Percentiles rank a stretch among this genome's conserved stretches.
Conservation (phyloP, 2,113 vertebrate genomes). For the Oncorhynchus gorbuscha region DNA sequence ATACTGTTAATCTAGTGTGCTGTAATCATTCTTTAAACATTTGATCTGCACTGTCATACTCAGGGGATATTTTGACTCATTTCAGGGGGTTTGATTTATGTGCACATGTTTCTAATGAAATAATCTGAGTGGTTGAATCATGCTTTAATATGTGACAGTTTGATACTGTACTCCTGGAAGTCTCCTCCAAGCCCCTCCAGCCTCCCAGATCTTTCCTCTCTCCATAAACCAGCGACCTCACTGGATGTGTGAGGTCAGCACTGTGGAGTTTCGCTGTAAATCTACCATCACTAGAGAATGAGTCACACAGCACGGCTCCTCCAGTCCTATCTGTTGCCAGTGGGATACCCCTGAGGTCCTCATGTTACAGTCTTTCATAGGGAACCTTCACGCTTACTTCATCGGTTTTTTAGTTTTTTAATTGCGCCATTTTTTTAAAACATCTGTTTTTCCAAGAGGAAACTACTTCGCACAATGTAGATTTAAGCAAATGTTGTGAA, state of each 20-base stretch:
- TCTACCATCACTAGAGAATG: slow-evolving; percentile 7
- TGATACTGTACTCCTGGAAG: slow-evolving; percentile 12
- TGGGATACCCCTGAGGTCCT: neutral
- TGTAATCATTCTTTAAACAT: neutral
- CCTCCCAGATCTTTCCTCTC: slow-evolving; percentile 18
- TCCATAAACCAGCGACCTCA: slow-evolving; percentile 5
- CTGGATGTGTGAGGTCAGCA: slow-evolving; percentile 5
- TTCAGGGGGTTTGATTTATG: slow-evolving; percentile 28
- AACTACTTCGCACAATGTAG: neutral
- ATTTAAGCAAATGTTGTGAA: neutral
- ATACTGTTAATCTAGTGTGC: neutral
- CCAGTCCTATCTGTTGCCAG: neutral
- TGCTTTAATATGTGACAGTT: slow-evolving; percentile 1
- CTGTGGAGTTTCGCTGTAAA: slow-evolving; percentile 23
- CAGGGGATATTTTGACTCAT: slow-evolving; percentile 12
- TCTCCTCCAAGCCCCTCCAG: slow-evolving; percentile 4
- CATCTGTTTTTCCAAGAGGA: neutral
- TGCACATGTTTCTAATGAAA: no score
- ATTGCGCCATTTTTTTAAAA: neutral
- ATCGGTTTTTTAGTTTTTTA: neutral
- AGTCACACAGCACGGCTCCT: slow-evolving; percentile 2
- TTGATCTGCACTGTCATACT: slow-evolving; percentile 6
- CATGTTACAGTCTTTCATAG: neutral
- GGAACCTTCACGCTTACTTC: neutral
- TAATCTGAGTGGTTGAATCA: slow-evolving; percentile 7